Base-by-base conservation (phyloP, 2,113 vertebrate genomes). In the Corythaixoides concolor region DNA sequence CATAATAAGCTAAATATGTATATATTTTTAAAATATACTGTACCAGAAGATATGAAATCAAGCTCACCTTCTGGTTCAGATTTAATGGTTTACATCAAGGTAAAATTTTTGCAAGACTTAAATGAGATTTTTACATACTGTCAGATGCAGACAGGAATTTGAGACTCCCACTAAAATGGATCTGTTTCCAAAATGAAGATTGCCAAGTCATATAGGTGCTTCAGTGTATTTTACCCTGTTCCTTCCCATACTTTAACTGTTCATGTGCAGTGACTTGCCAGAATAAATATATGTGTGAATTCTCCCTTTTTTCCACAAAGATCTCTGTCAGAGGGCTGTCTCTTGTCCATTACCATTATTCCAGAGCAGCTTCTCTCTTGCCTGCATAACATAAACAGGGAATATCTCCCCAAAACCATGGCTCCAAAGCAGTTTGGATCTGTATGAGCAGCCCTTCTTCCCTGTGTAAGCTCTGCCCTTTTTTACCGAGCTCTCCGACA, bases 191-290 rank as follows among this genome's bases (percentile, higher is more conserved):
- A 69, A 88, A 80, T 59, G 75, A 85, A 81, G 88, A 41, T 30
- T 96, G 93, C 85, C 82, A 92, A 91, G 53, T 77, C 74, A 55
- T 77, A 78, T 74, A 90, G 67, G 72, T 90, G 75, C 88, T 94
- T 68, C n/a, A 23, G 50, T 67, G 56, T n/a, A 20, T 76, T 90
- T 83, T 70, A 32, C 28, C 33, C 41, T 9, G 11, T 69, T 95
- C 35, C 22, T 70, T 72, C 37, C 37, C 37, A 13, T 55, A 11
- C 47, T 67, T 73, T 2, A 75, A 16, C 80, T 92, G 56, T 75
- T 80, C 12, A 0, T 59, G 21, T 72, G 56, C 64, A 60, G 11
- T 27, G 37, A 15, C 30, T 67, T 69, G 66, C 28, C 49, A 45
- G 23, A 39, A 60, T 62, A 85, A 75, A 69, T 72, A 13, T 26